Conservation (phyloP, 1,140 invertebrate species). For the Drosophila pseudoobscura region DNA sequence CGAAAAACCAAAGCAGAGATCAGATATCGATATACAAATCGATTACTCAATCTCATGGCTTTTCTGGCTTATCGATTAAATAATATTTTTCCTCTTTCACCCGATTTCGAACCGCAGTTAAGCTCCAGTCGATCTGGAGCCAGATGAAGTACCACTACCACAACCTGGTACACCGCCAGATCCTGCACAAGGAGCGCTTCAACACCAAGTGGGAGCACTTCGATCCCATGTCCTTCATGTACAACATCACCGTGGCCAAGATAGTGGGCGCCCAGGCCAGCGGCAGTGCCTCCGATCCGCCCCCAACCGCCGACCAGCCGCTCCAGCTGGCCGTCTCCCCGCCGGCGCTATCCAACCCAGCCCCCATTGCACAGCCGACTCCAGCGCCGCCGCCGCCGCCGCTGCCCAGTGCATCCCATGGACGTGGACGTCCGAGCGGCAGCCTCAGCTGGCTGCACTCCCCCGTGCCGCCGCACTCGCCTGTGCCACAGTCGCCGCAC, state of each 20-base stretch:
- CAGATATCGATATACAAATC: too few species aligned
- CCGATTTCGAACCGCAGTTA: constrained; percentile 37
- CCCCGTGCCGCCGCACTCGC: constrained; percentile 27
- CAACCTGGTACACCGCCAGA: constrained; percentile 78
- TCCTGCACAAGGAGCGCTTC: constrained; percentile 79
- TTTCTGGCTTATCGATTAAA: too few species aligned
- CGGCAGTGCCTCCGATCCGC: background rate
- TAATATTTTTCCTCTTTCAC: too few species aligned
- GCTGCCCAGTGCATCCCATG: constrained; percentile 54
- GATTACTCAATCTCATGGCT: too few species aligned
- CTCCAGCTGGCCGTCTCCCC: background rate
- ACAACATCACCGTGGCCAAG: constrained; percentile 79
- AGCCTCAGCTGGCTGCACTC: constrained; percentile 74
- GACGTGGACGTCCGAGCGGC: constrained; percentile 75
- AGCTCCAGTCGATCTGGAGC: constrained; percentile 79
- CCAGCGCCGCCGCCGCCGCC: constrained; percentile 29
- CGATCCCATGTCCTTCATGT: constrained; percentile 82
- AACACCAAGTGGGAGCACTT: constrained; percentile 82
- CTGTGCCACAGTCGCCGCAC: constrained; percentile 52
- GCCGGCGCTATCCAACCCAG: constrained; percentile 19
- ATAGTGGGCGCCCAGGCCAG: constrained; percentile 67
- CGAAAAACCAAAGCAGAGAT: too few species aligned
- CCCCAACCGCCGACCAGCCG: constrained; percentile 17
- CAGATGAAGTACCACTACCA: constrained; percentile 82
- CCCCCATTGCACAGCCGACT: background rate